Evolutionary conservation across 2,888 invertebrate species (phyloP).

Genomic region (Protodeltote pygarga): DNA sequence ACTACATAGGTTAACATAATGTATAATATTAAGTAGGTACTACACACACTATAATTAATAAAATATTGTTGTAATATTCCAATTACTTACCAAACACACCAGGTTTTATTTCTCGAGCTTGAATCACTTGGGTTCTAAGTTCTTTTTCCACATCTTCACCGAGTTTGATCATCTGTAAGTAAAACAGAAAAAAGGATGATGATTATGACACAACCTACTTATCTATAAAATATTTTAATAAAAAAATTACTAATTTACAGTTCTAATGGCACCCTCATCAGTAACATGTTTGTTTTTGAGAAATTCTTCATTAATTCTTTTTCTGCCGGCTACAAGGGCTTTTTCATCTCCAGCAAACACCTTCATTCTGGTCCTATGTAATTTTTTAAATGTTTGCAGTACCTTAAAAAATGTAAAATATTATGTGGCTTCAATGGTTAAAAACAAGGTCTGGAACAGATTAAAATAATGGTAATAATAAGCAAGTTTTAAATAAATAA

Average conservation of each 20-base stretch:
- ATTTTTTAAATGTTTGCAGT: slow-evolving; percentile 89
- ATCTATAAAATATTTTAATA: not conserved
- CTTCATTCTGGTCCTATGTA: slow-evolving; percentile 89
- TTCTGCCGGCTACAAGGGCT: slow-evolving; percentile 88
- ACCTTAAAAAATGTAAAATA: slow-evolving; percentile 84
- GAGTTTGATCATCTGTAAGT: slow-evolving; percentile 89
- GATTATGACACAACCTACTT: slow-evolving; percentile 10
- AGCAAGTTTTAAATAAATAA: too few species aligned
- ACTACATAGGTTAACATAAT: too few species aligned
- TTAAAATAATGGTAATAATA: too few species aligned
- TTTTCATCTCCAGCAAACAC: slow-evolving; percentile 89
- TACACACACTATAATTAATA: too few species aligned
- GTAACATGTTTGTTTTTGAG: slow-evolving; percentile 88
- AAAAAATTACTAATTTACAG: slow-evolving; percentile 77
- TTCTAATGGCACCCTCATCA: slow-evolving; percentile 87
- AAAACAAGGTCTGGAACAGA: too few species aligned
- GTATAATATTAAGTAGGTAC: too few species aligned
- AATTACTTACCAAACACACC: slow-evolving; percentile 88
- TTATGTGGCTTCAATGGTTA: too few species aligned
- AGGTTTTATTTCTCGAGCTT: slow-evolving; percentile 89
- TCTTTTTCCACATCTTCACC: slow-evolving; percentile 90
- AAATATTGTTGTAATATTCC: not conserved
- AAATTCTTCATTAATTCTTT: slow-evolving; percentile 92
- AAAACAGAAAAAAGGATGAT: not conserved
- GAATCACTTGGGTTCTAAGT: slow-evolving; percentile 90